Evolutionary conservation across 2,797 vertebrate genomes (phyloP).

Genomic region (Parotocinclus haroldoi): DNA sequence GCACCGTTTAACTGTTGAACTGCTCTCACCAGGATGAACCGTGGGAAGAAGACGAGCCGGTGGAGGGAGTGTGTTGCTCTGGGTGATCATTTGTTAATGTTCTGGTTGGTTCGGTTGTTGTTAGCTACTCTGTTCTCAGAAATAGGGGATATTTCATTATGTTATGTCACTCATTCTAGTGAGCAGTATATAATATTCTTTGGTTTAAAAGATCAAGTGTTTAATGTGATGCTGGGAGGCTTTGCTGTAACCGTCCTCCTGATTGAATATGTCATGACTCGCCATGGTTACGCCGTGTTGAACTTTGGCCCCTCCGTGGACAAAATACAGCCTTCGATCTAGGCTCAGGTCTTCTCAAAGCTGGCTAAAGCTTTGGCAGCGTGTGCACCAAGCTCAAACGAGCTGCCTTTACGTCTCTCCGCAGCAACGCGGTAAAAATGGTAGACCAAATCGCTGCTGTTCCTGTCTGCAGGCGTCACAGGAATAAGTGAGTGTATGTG

Average conservation of each 20-base stretch:
- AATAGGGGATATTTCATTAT: too few species aligned
- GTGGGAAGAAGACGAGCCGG: too few species aligned
- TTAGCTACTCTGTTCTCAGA: too few species aligned
- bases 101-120: too few species aligned
- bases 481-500: conserved; percentile 28
- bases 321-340: conserved; percentile 23
- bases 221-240: neutral
- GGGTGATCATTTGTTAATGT: too few species aligned
- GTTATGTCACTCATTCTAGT: too few species aligned
- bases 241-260: conserved; percentile 8
- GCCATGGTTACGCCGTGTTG: conserved; percentile 32
- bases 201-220: neutral
- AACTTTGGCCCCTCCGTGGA: conserved; percentile 34
- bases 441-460: conserved; percentile 71
- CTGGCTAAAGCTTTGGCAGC: conserved; percentile 25
- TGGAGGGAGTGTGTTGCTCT: too few species aligned
- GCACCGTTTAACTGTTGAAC: too few species aligned
- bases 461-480: conserved; percentile 50
- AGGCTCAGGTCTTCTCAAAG: conserved; percentile 33
- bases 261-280: conserved; percentile 2
- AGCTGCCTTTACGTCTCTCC: conserved; percentile 1
- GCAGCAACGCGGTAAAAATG: conserved; percentile 62
- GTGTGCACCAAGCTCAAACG: neutral
- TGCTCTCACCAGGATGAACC: too few species aligned
- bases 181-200: neutral